A percentile compares a stretch with the other conserved stretches of the same genome.
Evolutionary conservation across 2,888 invertebrate species (phyloP).

Genomic region (Cheilosia impressa): DNA sequence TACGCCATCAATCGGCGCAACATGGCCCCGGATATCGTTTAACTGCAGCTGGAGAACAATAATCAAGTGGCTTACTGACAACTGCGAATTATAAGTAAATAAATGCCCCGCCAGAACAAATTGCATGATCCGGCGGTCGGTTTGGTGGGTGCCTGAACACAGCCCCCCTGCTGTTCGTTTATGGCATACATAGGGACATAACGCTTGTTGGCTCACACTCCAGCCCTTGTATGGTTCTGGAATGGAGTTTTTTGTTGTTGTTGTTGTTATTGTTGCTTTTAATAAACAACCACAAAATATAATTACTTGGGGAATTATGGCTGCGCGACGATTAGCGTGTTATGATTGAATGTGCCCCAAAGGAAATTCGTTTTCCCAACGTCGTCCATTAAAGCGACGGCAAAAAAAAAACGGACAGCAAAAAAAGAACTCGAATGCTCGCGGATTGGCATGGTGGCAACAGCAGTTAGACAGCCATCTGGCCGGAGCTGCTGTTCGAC

Average conservation of each 20-base stretch:
- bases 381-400: slow-evolving; percentile 8
- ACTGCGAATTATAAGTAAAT: slow-evolving; percentile 72
- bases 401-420: not conserved
- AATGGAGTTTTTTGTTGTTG: slow-evolving; percentile 17
- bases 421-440: not conserved
- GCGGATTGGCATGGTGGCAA: slow-evolving; percentile 64
- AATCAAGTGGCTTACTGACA: slow-evolving; percentile 75
- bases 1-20: slow-evolving; percentile 64
- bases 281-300: slow-evolving; percentile 60
- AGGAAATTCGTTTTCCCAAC: slow-evolving; percentile 62
- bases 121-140: slow-evolving; percentile 39
- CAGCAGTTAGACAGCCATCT: slow-evolving; percentile 62
- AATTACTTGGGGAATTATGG: slow-evolving; percentile 69
- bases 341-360: slow-evolving; percentile 71
- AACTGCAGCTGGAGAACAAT: slow-evolving; percentile 74
- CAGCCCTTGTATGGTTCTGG: slow-evolving; percentile 32
- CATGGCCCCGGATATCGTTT: slow-evolving; percentile 71
- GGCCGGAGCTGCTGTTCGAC: slow-evolving; percentile 67
- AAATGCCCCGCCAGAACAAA: slow-evolving; percentile 67
- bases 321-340: slow-evolving; percentile 68
- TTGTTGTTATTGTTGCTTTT: slow-evolving; percentile 11
- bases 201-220: slow-evolving; percentile 48
- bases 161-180: slow-evolving; percentile 37
- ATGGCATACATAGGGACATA: slow-evolving; percentile 18
- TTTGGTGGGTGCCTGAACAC: slow-evolving; percentile 38